Evolutionary conservation across 2,888 invertebrate species (phyloP).

Genomic region (Noctua pronuba): DNA sequence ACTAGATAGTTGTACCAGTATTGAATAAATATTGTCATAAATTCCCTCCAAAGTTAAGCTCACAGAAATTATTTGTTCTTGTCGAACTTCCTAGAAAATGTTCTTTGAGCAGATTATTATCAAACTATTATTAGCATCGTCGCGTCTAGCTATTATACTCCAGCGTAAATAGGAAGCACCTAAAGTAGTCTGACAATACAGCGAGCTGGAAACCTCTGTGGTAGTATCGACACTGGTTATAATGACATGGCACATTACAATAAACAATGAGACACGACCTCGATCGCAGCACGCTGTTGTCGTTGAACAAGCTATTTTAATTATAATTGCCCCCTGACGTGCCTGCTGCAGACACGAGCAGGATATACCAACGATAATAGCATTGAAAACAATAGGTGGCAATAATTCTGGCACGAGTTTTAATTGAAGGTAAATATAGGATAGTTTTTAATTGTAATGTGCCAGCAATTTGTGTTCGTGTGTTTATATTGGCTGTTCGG

Average conservation of each 20-base stretch:
- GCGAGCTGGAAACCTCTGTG: slow-evolving; percentile 38
- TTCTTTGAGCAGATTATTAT: slow-evolving; percentile 27
- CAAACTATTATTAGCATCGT: slow-evolving; percentile 29
- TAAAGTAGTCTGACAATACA: slow-evolving; percentile 36
- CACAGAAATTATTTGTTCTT: slow-evolving; percentile 12
- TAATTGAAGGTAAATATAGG: slow-evolving; percentile 61
- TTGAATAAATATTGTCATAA: not conserved
- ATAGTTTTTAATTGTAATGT: slow-evolving; percentile 55
- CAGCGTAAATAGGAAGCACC: slow-evolving; percentile 28
- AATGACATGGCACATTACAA: slow-evolving; percentile 74
- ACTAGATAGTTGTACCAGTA: not conserved
- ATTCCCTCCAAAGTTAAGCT: not conserved
- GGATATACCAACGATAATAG: slow-evolving; percentile 64
- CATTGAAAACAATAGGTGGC: slow-evolving; percentile 65
- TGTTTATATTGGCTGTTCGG: slow-evolving; percentile 25
- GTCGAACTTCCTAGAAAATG: slow-evolving; percentile 1
- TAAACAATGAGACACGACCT: slow-evolving; percentile 76
- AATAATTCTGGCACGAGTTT: slow-evolving; percentile 60
- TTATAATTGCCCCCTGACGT: slow-evolving; percentile 76
- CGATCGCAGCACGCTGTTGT: slow-evolving; percentile 63
- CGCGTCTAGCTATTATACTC: slow-evolving; percentile 28
- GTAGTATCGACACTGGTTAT: slow-evolving; percentile 61
- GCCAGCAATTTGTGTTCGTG: slow-evolving; percentile 46
- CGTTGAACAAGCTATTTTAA: slow-evolving; percentile 73
- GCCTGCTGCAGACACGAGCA: slow-evolving; percentile 70